A percentile compares a stretch with the other conserved stretches of the same genome.
Evolutionary conservation across 2,113 vertebrate genomes (phyloP).

Genomic region (Embiotoca jacksoni): DNA sequence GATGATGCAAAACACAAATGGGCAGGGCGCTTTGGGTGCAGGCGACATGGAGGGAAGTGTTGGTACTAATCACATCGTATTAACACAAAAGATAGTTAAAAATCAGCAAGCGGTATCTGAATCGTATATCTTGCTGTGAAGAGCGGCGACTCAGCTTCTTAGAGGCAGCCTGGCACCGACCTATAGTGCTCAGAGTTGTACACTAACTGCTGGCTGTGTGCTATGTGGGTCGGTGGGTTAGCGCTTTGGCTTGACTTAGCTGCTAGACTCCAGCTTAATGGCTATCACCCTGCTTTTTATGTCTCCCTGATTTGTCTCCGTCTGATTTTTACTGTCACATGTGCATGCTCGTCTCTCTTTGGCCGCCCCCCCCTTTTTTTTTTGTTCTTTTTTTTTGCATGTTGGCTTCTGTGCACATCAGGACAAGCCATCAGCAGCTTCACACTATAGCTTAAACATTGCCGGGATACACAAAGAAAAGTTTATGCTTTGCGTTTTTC

Average conservation of each 20-base stretch:
- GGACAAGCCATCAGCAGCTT: constrained; percentile 12
- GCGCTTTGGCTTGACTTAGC: constrained; percentile 49
- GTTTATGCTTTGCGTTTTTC: neutral
- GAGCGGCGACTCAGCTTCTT: constrained; percentile 31
- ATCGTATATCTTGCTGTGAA: constrained; percentile 40
- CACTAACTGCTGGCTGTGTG: constrained; percentile 39
- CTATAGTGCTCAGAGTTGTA: constrained; percentile 14
- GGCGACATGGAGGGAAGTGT: no score
- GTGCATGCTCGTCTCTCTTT: neutral
- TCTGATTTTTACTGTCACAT: constrained; percentile 33
- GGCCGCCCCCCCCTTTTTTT: neutral
- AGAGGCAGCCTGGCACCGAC: constrained; percentile 2
- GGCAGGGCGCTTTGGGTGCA: no score
- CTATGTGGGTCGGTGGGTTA: constrained; percentile 78
- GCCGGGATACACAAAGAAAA: neutral
- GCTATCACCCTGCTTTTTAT: constrained; percentile 29
- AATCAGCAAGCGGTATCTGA: constrained; percentile 4
- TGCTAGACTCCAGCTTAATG: constrained; percentile 35
- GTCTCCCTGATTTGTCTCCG: constrained; percentile 32
- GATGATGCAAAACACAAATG: no score
- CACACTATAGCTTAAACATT: neutral
- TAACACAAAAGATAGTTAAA: no score
- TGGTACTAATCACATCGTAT: no score
- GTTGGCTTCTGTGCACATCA: constrained; percentile 26
- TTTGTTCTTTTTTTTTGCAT: neutral